Evolutionary conservation across 2,797 vertebrate genomes (phyloP).

Genomic region (Bradypodion pumilum): DNA sequence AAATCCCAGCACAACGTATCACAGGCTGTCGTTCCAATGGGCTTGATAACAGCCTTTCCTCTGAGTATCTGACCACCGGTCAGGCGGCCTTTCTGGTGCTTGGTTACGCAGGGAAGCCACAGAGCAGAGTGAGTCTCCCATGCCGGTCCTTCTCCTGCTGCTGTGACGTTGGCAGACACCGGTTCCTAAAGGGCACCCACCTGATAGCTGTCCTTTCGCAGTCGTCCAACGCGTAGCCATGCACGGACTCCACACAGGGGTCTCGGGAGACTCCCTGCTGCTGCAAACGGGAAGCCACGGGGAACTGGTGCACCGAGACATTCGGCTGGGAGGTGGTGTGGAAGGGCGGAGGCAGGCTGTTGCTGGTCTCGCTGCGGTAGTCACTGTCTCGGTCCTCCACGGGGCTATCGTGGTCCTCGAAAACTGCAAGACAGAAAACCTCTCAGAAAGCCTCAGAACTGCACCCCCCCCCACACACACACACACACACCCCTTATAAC

Average conservation of each 20-base stretch:
- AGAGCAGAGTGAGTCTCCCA: neutral
- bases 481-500: too few relatives aligned
- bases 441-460: slow-evolving; percentile 7
- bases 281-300: slow-evolving; percentile 80
- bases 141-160: fast-evolving
- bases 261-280: slow-evolving; percentile 77
- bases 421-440: slow-evolving; percentile 78
- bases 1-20: neutral
- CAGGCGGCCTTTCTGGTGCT: neutral
- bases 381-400: slow-evolving; percentile 97
- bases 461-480: neutral
- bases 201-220: slow-evolving; percentile 84
- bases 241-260: slow-evolving; percentile 84
- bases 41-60: slow-evolving; percentile 5
- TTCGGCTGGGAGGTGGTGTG: slow-evolving; percentile 92
- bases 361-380: slow-evolving; percentile 97
- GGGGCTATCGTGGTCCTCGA: slow-evolving; percentile 94
- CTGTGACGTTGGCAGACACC: fast-evolving
- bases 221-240: slow-evolving; percentile 87
- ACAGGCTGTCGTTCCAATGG: neutral
- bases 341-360: slow-evolving; percentile 89
- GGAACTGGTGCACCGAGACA: slow-evolving; percentile 92
- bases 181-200: slow-evolving; percentile 62
- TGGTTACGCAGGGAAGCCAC: neutral
- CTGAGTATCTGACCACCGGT: neutral